Percentiles rank a stretch among this genome's conserved stretches.
These are phyloP conservation scores for Aspidapion aeneum DNA, from an alignment of 2,888 invertebrate species.

Conservation along the genomic window DNA sequence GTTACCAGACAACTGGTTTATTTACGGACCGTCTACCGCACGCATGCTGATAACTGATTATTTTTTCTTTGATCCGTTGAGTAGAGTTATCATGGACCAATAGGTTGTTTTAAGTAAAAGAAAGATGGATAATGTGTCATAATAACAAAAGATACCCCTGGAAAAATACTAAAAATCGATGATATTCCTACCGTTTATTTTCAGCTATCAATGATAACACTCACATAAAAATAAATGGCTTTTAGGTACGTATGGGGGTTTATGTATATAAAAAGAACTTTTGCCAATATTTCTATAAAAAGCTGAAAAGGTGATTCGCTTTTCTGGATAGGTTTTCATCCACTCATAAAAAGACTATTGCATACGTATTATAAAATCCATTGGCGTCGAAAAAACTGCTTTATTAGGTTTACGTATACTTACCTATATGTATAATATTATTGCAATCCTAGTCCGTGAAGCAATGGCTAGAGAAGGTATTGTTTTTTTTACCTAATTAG, in stretches of 20 bases:
- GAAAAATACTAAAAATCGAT: conserved; percentile 23
- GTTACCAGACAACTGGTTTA: too few relatives aligned
- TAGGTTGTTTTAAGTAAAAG: too few relatives aligned
- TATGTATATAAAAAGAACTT: conserved; percentile 13
- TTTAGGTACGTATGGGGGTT: conserved; percentile 33
- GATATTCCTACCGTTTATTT: conserved; percentile 22
- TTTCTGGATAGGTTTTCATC: neutral
- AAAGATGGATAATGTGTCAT: conserved; percentile 28
- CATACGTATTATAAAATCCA: conserved; percentile 44
- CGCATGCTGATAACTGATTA: too few relatives aligned
- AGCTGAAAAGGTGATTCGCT: conserved; percentile 20
- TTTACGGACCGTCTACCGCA: too few relatives aligned
- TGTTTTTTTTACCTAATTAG: too few relatives aligned
- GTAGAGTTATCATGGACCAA: too few relatives aligned
- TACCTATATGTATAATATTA: too few relatives aligned
- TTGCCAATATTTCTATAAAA: conserved; percentile 24
- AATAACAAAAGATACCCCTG: conserved; percentile 26
- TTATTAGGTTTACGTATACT: too few relatives aligned
- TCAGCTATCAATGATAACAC: conserved; percentile 48
- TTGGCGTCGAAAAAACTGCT: too few relatives aligned
- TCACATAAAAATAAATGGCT: conserved; percentile 51
- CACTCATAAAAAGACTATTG: conserved; percentile 47
- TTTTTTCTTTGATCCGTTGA: too few relatives aligned
- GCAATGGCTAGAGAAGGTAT: too few relatives aligned
- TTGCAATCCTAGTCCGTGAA: too few relatives aligned